Percentiles rank a stretch among this genome's conserved stretches.
These are phyloP conservation scores for Oreotrochilus melanogaster DNA, from an alignment of 2,113 vertebrate species.

Conservation along the genomic window DNA sequence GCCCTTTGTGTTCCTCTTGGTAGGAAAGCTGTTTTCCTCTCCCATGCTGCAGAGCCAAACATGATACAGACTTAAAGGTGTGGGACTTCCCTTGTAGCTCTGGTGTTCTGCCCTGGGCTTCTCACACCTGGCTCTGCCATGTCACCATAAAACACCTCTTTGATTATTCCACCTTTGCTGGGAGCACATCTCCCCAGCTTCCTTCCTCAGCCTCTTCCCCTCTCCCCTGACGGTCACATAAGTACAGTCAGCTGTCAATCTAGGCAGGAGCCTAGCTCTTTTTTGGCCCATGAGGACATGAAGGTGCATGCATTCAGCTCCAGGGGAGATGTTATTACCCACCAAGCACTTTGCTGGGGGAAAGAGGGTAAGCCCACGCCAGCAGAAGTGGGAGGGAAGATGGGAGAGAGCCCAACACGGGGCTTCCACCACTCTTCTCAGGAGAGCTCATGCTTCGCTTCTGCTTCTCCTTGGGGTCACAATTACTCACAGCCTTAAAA, in stretches of 20 bases:
- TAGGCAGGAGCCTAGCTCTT: background rate
- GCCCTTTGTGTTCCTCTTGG: background rate
- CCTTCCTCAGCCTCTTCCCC: background rate
- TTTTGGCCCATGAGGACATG: background rate
- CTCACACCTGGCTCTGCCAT: background rate
- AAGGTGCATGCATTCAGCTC: background rate
- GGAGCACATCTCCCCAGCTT: background rate
- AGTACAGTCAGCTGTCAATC: background rate
- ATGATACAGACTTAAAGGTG: background rate
- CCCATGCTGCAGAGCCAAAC: background rate
- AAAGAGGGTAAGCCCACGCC: background rate
- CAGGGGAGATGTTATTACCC: background rate
- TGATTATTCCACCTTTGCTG: background rate
- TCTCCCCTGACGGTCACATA: background rate
- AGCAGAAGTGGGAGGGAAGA: background rate
- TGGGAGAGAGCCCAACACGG: background rate
- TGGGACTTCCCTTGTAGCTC: background rate
- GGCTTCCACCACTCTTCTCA: background rate
- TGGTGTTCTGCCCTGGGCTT: background rate
- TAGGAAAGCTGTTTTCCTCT: background rate
- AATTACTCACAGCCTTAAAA: conserved; percentile 70
- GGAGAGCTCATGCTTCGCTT: conserved; percentile 40
- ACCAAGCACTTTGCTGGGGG: fast-evolving
- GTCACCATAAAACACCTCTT: background rate
- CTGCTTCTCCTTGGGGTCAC: conserved; percentile 68